These are phyloP conservation scores for Phenganax stokvisi DNA, from an alignment of 92 coral and sea anemone genomes.

Conservation along the genomic window DNA sequence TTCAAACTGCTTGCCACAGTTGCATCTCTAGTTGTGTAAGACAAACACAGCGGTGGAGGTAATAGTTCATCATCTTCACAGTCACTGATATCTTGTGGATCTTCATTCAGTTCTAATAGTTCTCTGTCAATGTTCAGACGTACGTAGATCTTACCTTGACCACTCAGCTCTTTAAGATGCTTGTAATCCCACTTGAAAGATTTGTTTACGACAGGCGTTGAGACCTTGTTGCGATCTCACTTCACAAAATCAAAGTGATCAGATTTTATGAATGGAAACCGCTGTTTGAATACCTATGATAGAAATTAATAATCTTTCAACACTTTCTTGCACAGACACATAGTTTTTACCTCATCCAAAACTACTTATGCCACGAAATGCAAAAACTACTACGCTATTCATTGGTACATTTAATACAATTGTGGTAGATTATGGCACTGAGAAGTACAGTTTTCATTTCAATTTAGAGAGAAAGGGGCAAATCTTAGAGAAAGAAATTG, in stretches of 20 bases:
- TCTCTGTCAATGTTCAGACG: slow-evolving; percentile 55
- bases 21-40: neutral
- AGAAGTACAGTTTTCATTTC: no score
- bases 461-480: no score
- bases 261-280: slow-evolving; percentile 45
- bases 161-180: slow-evolving; percentile 56
- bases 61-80: slow-evolving; percentile 36
- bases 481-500: no score
- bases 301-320: neutral
- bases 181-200: slow-evolving; percentile 53
- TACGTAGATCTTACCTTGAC: slow-evolving; percentile 60
- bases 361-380: no score
- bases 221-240: slow-evolving; percentile 58
- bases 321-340: no score
- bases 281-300: slow-evolving; percentile 43
- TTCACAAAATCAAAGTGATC: slow-evolving; percentile 59
- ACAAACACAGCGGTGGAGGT: neutral
- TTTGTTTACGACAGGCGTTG: slow-evolving; percentile 57
- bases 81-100: slow-evolving; percentile 4
- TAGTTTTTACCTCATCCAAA: no score
- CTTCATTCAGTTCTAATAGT: slow-evolving; percentile 38
- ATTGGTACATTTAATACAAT: no score
- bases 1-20: neutral
- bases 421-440: no score
- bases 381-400: no score